Percentiles rank a stretch among this genome's conserved stretches.
These are phyloP conservation scores for Cosmia pyralina DNA, from an alignment of 2,888 invertebrate species.

Conservation along the genomic window DNA sequence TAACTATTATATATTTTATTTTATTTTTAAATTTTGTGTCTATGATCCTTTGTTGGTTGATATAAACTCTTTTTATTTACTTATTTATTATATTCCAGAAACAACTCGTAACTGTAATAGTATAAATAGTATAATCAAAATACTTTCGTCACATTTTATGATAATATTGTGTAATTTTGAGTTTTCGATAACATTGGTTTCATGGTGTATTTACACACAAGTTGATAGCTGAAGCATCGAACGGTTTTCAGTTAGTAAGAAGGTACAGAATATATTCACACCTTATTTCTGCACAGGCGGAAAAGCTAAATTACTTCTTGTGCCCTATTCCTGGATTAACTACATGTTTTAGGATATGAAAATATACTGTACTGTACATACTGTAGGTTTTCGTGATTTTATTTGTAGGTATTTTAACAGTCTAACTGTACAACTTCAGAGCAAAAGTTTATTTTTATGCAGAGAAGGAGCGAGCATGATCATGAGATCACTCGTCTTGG, in stretches of 20 bases:
- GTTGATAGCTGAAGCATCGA: neutral
- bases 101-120: neutral
- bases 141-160: constrained; percentile 36
- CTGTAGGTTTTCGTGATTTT: neutral
- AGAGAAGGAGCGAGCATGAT: too few relatives aligned
- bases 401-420: too few relatives aligned
- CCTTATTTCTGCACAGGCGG: neutral
- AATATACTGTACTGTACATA: neutral
- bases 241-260: neutral
- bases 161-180: neutral
- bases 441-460: neutral
- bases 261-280: neutral
- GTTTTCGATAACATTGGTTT: constrained; percentile 19
- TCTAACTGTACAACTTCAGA: too few relatives aligned
- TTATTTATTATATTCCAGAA: neutral
- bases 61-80: too few relatives aligned
- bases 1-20: too few relatives aligned
- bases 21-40: too few relatives aligned
- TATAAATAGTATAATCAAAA: constrained; percentile 28
- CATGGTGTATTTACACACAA: constrained; percentile 23
- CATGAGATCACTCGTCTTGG: too few relatives aligned
- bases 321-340: neutral
- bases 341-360: neutral
- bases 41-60: too few relatives aligned
- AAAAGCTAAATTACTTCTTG: neutral